Evolutionary conservation across 2,113 vertebrate genomes (phyloP).

Genomic region (Cochlearius cochlearius): DNA sequence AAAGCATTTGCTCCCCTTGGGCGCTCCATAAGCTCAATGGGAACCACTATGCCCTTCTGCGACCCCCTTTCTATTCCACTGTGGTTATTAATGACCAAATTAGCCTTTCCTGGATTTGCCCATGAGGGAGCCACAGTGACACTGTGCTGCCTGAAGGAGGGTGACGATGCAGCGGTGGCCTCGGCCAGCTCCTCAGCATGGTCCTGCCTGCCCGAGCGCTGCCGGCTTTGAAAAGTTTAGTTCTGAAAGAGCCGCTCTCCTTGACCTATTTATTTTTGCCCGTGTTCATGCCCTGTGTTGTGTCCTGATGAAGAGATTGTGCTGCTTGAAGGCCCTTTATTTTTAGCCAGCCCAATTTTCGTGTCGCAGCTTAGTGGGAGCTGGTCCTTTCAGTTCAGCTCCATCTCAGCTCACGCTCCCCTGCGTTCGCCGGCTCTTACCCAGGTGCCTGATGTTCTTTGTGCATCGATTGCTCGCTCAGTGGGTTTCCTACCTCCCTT

Average conservation of each 20-base stretch:
- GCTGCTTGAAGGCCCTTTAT: slow-evolving; percentile 37
- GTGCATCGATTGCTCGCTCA: background rate
- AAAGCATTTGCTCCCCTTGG: background rate
- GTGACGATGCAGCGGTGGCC: background rate
- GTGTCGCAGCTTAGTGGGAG: background rate
- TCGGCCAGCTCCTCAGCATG: rapidly evolving
- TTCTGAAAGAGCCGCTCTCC: background rate
- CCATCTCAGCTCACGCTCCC: background rate
- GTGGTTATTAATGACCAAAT: background rate
- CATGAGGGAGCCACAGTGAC: background rate
- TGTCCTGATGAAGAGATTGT: background rate
- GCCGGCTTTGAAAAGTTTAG: background rate
- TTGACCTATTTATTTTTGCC: background rate
- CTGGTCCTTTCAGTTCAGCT: background rate
- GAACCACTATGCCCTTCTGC: rapidly evolving
- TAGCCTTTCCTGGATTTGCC: background rate
- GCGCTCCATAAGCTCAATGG: rapidly evolving
- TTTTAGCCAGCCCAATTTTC: slow-evolving; percentile 51
- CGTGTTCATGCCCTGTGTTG: rapidly evolving
- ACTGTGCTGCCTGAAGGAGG: background rate
- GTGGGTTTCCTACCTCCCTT: background rate
- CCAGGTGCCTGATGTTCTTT: background rate
- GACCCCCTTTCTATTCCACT: rapidly evolving
- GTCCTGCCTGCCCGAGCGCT: background rate
- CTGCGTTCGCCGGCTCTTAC: background rate